Percentiles rank a stretch among this genome's conserved stretches.
Evolutionary conservation across 53 echinoderm and acorn worm species (phyloP).

Genomic region (Stichopus horrens): DNA sequence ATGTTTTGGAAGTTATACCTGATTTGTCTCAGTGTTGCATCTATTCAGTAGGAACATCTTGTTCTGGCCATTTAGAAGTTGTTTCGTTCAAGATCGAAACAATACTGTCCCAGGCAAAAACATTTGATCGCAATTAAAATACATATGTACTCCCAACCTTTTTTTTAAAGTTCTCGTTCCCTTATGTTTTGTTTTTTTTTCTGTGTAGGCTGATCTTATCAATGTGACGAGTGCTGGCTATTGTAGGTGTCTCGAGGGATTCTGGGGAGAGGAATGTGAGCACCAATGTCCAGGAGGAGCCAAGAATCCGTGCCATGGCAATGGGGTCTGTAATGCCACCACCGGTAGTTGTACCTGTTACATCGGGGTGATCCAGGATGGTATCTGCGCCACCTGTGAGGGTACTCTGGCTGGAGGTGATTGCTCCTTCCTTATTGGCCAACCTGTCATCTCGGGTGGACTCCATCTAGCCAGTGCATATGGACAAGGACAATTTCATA

Average conservation of each 20-base stretch:
- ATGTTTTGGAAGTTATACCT: too few species aligned
- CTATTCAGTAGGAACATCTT: too few species aligned
- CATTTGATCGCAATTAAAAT: too few species aligned
- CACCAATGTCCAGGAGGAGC: conserved; percentile 77
- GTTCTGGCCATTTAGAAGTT: too few species aligned
- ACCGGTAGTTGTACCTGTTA: conserved; percentile 73
- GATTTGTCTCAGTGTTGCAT: too few species aligned
- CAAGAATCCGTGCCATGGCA: conserved; percentile 74
- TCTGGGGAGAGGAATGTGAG: conserved; percentile 85
- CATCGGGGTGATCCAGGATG: conserved; percentile 51
- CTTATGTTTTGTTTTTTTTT: background rate
- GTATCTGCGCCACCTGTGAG: conserved; percentile 71
- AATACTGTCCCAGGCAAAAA: too few species aligned
- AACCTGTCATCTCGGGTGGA: conserved; percentile 30
- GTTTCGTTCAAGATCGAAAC: background rate
- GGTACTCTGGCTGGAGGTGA: conserved; percentile 67
- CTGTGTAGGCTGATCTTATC: background rate
- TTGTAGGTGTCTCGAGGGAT: conserved; percentile 77
- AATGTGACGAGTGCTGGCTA: conserved; percentile 55
- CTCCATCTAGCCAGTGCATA: conserved; percentile 62
- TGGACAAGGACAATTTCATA: conserved; percentile 81
- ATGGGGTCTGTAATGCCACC: conserved; percentile 70
- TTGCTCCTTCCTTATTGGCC: conserved; percentile 60
- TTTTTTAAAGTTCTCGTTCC: too few species aligned
- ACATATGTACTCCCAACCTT: too few species aligned